Percentiles rank a stretch among this genome's conserved stretches.
These are phyloP conservation scores for Seira sanloemensis DNA, from an alignment of 2,888 invertebrate genomes.

Conservation along the genomic window DNA sequence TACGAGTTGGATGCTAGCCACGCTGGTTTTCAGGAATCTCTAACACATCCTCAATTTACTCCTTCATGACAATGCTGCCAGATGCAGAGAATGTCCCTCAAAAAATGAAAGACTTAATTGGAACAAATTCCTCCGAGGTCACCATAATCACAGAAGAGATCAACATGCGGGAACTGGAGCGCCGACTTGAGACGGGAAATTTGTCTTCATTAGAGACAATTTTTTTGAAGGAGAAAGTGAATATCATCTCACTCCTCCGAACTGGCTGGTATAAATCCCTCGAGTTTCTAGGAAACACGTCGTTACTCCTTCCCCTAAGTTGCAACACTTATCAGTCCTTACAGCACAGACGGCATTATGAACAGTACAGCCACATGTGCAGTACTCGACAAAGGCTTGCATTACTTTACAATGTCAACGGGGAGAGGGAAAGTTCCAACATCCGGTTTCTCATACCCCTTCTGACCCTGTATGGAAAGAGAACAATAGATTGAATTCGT, in stretches of 20 bases:
- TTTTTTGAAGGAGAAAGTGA: not conserved
- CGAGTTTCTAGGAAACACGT: not conserved
- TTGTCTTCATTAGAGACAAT: not conserved
- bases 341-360: too few relatives aligned
- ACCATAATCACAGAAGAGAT: not conserved
- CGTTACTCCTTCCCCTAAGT: too few relatives aligned
- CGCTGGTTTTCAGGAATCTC: not conserved
- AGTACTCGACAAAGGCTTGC: not conserved
- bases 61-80: not conserved
- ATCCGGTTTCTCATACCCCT: too few relatives aligned
- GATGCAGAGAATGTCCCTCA: not conserved
- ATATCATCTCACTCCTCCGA: not conserved
- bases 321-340: too few relatives aligned
- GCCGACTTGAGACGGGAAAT: not conserved
- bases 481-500: too few relatives aligned
- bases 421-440: too few relatives aligned
- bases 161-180: not conserved
- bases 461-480: too few relatives aligned
- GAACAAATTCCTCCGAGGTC: too few relatives aligned
- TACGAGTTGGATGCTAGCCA: not conserved
- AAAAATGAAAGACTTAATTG: not conserved
- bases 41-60: conserved; percentile 15
- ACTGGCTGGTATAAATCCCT: not conserved
- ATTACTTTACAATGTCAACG: not conserved
- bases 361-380: too few relatives aligned